These are phyloP conservation scores for Phrynosoma platyrhinos DNA, from an alignment of 2,113 vertebrate species.

Conservation along the genomic window DNA sequence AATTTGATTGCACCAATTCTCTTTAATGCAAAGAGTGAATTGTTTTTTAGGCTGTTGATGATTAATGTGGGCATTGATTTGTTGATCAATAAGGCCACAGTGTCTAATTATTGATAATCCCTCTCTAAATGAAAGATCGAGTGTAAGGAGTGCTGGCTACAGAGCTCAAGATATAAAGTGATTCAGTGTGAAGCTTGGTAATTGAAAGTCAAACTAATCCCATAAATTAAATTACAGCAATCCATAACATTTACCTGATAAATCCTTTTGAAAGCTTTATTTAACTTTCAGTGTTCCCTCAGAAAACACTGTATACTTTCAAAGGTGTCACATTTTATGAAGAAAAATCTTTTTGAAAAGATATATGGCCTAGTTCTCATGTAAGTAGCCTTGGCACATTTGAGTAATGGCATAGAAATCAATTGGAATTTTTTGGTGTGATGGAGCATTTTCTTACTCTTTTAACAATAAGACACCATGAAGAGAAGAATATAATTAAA, in stretches of 20 bases:
- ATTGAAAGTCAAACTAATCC: constrained; percentile 87
- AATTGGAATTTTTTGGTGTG: constrained; percentile 21
- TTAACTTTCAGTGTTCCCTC: constrained; percentile 74
- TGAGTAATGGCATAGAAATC: constrained; percentile 31
- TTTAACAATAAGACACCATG: constrained; percentile 3
- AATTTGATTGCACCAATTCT: constrained; percentile 68
- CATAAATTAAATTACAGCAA: constrained; percentile 84
- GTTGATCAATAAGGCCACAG: constrained; percentile 82
- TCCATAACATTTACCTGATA: constrained; percentile 85
- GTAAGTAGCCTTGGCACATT: constrained; percentile 12
- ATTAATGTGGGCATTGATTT: constrained; percentile 85
- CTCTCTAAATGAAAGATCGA: constrained; percentile 84
- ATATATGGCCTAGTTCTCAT: constrained; percentile 21
- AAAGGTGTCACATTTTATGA: constrained; percentile 32
- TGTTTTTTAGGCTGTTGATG: constrained; percentile 78
- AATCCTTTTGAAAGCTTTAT: constrained; percentile 79
- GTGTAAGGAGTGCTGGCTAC: constrained; percentile 79
- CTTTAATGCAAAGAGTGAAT: constrained; percentile 80
- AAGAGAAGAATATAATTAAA: constrained; percentile 14
- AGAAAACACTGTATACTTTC: constrained; percentile 34
- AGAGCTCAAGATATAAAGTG: constrained; percentile 81
- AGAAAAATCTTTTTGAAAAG: constrained; percentile 53
- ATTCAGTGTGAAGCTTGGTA: constrained; percentile 81
- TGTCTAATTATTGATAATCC: constrained; percentile 88
- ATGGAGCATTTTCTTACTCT: background rate